Percentiles rank a stretch among this genome's conserved stretches.
Evolutionary conservation across 2,888 invertebrate genomes (phyloP).

Genomic region (Metellina segmentata): DNA sequence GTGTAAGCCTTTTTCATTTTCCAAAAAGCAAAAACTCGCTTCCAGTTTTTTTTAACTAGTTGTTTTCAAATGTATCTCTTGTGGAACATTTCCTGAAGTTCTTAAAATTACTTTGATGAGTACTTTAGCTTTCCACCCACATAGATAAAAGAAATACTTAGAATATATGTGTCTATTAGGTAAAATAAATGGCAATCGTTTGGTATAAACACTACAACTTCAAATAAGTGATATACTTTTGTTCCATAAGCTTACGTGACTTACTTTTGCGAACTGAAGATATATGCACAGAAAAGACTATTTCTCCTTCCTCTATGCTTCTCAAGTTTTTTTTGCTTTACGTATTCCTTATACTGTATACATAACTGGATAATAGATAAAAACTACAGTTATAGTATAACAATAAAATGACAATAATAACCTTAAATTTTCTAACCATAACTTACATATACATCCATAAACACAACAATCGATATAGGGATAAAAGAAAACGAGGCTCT

Average conservation of each 20-base stretch:
- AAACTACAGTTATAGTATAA: no score
- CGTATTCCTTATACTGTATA: no score
- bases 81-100: neutral
- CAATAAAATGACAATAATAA: no score
- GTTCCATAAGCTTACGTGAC: neutral
- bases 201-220: neutral
- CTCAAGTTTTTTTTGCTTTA: no score
- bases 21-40: neutral
- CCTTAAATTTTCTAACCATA: no score
- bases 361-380: no score
- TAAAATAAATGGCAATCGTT: neutral
- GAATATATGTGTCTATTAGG: neutral
- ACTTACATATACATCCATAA: no score
- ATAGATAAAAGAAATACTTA: neutral
- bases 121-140: neutral
- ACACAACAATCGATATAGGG: no score
- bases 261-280: neutral
- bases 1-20: slow-evolving; percentile 17
- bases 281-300: neutral
- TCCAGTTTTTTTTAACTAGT: neutral
- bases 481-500: no score
- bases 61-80: neutral
- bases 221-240: neutral
- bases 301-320: neutral
- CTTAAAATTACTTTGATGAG: neutral